Conservation (phyloP, 2,797 vertebrate genomes). For the Oryzias sinensis region DNA sequence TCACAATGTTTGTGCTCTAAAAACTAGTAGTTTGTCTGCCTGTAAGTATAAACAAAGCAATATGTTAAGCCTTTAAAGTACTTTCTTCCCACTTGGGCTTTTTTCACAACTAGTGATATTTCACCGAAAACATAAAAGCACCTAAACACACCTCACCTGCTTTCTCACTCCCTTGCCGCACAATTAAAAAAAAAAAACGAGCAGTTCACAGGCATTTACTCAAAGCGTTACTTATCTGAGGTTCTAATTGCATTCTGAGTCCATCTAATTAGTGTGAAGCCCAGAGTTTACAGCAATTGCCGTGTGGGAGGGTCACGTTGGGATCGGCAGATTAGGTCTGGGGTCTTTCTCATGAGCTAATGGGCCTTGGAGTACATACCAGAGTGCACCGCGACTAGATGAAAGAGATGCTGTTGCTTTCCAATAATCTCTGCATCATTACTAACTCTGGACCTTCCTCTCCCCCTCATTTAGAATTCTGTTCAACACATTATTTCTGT, state of each 20-base stretch:
- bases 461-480: conserved; percentile 21
- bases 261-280: conserved; percentile 60
- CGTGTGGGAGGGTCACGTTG: conserved; percentile 54
- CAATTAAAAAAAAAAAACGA: not conserved
- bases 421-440: conserved; percentile 49
- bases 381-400: conserved; percentile 39
- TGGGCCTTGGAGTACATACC: conserved; percentile 31
- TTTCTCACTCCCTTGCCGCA: too few species aligned
- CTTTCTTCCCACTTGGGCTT: too few species aligned
- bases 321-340: conserved; percentile 55
- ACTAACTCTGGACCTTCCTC: conserved; percentile 18
- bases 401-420: conserved; percentile 47
- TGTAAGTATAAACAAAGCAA: too few species aligned
- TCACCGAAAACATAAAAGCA: too few species aligned
- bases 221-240: conserved; percentile 47
- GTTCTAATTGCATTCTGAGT: conserved; percentile 49
- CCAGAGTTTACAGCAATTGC: conserved; percentile 41
- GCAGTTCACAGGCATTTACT: conserved; percentile 18
- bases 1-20: too few species aligned
- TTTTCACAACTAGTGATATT: too few species aligned
- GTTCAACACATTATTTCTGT: conserved; percentile 17
- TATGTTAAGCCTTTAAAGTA: too few species aligned
- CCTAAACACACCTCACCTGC: too few species aligned
- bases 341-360: conserved; percentile 54
- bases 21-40: too few species aligned